Conservation (phyloP, 1,140 invertebrate genomes). For the Palaemon carinicauda region DNA sequence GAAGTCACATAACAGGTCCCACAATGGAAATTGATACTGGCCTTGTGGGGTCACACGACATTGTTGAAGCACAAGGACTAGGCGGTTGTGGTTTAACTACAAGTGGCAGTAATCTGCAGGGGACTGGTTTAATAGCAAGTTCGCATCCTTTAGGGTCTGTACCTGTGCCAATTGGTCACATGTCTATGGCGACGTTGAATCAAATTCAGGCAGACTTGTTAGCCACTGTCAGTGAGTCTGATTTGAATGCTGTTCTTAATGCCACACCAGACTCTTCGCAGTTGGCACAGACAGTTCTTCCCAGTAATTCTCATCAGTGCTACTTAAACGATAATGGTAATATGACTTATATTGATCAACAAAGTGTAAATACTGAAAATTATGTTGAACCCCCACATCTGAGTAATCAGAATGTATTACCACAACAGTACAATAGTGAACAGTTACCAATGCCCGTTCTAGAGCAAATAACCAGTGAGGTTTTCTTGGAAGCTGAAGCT, state of each 20-base stretch:
- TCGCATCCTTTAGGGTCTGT: slow-evolving; percentile 52
- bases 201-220: slow-evolving; percentile 59
- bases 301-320: slow-evolving; percentile 54
- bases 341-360: slow-evolving; percentile 42
- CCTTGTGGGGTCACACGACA: slow-evolving; percentile 53
- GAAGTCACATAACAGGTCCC: slow-evolving; percentile 42
- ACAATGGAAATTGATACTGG: slow-evolving; percentile 27
- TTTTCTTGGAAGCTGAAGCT: slow-evolving; percentile 36
- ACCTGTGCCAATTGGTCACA: slow-evolving; percentile 56
- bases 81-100: slow-evolving; percentile 41
- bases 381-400: slow-evolving; percentile 51
- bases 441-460: slow-evolving; percentile 58
- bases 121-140: slow-evolving; percentile 30
- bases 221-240: slow-evolving; percentile 59
- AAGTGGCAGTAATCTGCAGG: slow-evolving; percentile 4
- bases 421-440: slow-evolving; percentile 57
- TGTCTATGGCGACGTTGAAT: slow-evolving; percentile 59
- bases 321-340: slow-evolving; percentile 52
- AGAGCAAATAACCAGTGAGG: slow-evolving; percentile 52
- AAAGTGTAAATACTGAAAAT: slow-evolving; percentile 39
- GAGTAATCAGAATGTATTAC: slow-evolving; percentile 48
- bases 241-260: slow-evolving; percentile 59
- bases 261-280: slow-evolving; percentile 58
- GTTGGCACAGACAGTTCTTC: slow-evolving; percentile 50
- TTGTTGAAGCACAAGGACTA: slow-evolving; percentile 56